phyloP scores from a whole-genome alignment of 2,888 invertebrate species.

The Machimus atricapillus region DNA sequence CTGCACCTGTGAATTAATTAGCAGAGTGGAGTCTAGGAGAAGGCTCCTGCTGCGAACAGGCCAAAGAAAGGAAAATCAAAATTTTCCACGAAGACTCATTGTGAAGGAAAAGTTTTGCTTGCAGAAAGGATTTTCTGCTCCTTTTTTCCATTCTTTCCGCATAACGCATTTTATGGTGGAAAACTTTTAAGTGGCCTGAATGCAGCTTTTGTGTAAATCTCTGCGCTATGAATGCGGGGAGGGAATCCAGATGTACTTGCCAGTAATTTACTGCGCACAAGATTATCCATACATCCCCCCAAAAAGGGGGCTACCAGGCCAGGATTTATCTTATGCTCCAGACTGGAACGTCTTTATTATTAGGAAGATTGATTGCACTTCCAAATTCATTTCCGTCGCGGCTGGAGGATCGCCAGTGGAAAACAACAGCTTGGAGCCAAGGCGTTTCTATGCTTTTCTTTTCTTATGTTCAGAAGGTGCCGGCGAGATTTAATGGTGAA shows the following conservation, averaged over 20 bases:
- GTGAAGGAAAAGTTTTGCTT: not conserved
- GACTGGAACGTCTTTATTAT: not conserved
- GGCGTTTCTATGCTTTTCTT: not conserved
- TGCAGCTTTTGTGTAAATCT: slow-evolving; percentile 8
- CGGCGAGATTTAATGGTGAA: not conserved
- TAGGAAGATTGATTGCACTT: not conserved
- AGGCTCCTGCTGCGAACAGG: not conserved
- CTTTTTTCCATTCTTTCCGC: slow-evolving; percentile 13
- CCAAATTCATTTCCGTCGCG: not conserved
- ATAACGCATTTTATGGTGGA: slow-evolving; percentile 29
- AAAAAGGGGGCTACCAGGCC: not conserved
- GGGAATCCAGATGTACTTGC: not conserved
- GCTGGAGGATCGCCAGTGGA: not conserved
- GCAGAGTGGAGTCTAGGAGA: not conserved
- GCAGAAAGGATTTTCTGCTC: not conserved
- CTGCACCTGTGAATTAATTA: slow-evolving; percentile 27
- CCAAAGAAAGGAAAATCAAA: not conserved
- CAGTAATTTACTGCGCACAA: not conserved
- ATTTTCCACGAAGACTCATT: not conserved
- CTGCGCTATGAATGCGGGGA: not conserved
- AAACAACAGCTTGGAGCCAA: not conserved
- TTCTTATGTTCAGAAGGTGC: not conserved
- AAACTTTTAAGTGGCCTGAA: slow-evolving; percentile 20
- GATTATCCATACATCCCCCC: not conserved
- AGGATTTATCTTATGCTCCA: not conserved